A percentile compares a stretch with the other conserved stretches of the same genome.
phyloP scores from a whole-genome alignment of 2,113 vertebrate species.

The Engraulis encrasicolus region DNA sequence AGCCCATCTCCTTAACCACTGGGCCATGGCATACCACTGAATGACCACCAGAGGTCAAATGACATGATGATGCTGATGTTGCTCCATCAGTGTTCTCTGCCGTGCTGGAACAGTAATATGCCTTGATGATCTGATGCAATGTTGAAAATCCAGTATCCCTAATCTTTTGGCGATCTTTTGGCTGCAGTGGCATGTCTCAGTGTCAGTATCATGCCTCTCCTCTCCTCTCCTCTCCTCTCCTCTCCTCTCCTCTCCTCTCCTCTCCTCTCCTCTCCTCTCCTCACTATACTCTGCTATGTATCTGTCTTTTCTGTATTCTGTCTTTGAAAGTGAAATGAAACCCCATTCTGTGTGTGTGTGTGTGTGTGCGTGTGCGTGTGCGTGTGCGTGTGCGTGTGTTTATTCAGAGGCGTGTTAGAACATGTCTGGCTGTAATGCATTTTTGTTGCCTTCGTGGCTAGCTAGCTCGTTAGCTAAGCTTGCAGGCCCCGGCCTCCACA shows the following conservation, averaged over 20 bases:
- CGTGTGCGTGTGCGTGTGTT: slow-evolving; percentile 26
- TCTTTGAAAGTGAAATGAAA: slow-evolving; percentile 29
- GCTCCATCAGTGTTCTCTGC: too few species aligned
- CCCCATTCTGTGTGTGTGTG: slow-evolving; percentile 36
- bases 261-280: not conserved
- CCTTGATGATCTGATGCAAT: too few species aligned
- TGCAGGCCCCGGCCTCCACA: slow-evolving; percentile 68
- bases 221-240: not conserved
- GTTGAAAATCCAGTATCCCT: not conserved
- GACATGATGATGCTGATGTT: too few species aligned
- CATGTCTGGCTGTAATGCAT: slow-evolving; percentile 61
- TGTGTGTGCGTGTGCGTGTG: too few species aligned
- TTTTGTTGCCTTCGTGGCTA: slow-evolving; percentile 59
- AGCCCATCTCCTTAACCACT: too few species aligned
- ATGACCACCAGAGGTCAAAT: too few species aligned
- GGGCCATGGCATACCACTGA: too few species aligned
- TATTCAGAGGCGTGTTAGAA: slow-evolving; percentile 25
- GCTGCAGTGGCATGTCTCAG: not conserved
- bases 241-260: slow-evolving; percentile 5
- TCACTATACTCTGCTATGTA: slow-evolving; percentile 24
- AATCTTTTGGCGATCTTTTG: not conserved
- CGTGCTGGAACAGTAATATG: too few species aligned
- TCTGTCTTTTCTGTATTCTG: too few species aligned
- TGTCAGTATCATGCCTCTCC: not conserved
- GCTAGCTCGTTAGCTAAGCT: slow-evolving; percentile 60